Evolutionary conservation across 92 coral and sea anemone species (phyloP).

Genomic region (Paragorgia papillata): DNA sequence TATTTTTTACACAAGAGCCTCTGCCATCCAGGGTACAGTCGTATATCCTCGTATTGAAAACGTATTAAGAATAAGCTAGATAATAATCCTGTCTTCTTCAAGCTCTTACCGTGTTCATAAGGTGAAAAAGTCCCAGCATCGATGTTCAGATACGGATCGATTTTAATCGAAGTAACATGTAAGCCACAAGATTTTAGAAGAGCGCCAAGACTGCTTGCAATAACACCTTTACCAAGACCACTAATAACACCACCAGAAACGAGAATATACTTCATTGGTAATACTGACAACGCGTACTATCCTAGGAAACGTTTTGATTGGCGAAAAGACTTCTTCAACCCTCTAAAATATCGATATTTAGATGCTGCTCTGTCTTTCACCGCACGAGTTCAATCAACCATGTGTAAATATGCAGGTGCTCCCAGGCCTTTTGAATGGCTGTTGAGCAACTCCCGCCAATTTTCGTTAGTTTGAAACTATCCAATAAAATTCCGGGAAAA

Average conservation of each 20-base stretch:
- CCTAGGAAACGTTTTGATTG: background rate
- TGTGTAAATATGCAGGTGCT: background rate
- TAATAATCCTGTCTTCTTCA: background rate
- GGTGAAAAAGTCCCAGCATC: constrained; percentile 99
- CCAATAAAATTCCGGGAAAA: background rate
- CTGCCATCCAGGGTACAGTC: too few species aligned
- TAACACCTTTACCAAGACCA: constrained; percentile 99
- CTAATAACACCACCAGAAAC: constrained; percentile 99
- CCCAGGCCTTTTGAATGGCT: background rate
- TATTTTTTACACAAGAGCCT: too few species aligned
- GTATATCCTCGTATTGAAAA: too few species aligned
- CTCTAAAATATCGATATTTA: too few species aligned
- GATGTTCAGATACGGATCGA: constrained; percentile 94
- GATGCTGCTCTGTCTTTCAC: too few species aligned
- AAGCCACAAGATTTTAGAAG: constrained; percentile 86
- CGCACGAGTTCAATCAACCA: constrained; percentile 1
- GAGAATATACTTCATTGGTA: constrained; percentile 85
- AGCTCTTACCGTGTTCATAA: constrained; percentile 89
- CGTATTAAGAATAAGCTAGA: too few species aligned
- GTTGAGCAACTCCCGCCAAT: constrained; percentile 38
- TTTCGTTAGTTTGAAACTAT: background rate
- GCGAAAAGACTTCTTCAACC: too few species aligned
- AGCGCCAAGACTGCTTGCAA: constrained; percentile 92
- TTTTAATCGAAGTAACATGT: constrained; percentile 87
- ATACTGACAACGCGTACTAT: background rate